Evolutionary conservation across 2,888 invertebrate species (phyloP), one percentile per base, ranked within the genome.

Genomic region (Spisula solida): DNA sequence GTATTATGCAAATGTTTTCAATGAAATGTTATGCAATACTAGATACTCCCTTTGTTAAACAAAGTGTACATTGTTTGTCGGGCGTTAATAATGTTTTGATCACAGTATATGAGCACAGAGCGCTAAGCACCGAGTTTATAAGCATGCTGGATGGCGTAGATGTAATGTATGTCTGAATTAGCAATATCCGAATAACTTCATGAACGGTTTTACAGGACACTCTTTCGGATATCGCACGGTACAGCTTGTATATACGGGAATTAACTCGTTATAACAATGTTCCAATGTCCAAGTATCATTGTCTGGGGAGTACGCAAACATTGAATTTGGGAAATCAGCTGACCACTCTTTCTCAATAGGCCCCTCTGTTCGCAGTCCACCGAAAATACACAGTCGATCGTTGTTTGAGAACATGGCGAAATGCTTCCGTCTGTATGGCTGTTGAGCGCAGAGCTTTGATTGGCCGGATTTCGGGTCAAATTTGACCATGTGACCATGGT

Each of bases 401-500:
- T 83, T 75, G 55, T 60, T 85, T 29, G 31, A 41, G 51, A 83
- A 90, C 83, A 90, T 90, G 34, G 78, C 34, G 47, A 90, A 90
- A 47, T 88, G 47, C 83, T 88, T 88, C 20, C 88, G 85, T 31
- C 14, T 56, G 56, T 80, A 88, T n/a, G 88, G 86, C 29, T 88
- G 88, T n/a, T 86, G 80, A 55, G 85, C 51, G 78, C 90, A 90
- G 31, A 88, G 60, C 47, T 83, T 83, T 66, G 90, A 90, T 56
- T 83, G 78, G 60, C 81, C 90, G 10, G 82, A 70, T 18, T 56
- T 29, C 34, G 83, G 82, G 34, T 85, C 79, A 41, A 80, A 90
- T 60, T 80, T 88, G 86, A 90, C 88, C 86, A 90, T 83, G 75
- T 90, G 83, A 83, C 90, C 90, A 41, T 88, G 82, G n/a, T 86